Evolutionary conservation across 2,113 vertebrate genomes (phyloP), one percentile per base, ranked within the genome.

Genomic region (Crocuta crocuta): DNA sequence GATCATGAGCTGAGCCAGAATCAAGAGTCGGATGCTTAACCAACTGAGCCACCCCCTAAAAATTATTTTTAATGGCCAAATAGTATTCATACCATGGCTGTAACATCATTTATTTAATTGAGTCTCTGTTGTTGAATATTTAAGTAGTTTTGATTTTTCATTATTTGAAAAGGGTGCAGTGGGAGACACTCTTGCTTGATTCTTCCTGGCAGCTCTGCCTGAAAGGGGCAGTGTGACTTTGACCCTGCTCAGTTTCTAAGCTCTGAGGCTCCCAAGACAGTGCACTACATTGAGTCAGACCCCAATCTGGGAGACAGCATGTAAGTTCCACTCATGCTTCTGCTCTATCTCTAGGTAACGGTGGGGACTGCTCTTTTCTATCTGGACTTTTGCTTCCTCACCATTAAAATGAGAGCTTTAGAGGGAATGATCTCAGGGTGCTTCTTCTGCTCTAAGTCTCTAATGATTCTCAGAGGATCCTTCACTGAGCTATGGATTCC

Each of bases 401-500:
- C 31, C 45, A 85, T 24, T 73, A 68, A 78, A 84, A 85, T 2
- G 12, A 73, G 61, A 39, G 4, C 19, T 17, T 73, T 84, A 48
- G 88, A 70, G 35, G 31, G 78, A 45, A 17, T 66, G 58, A 39
- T 21, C 39, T n/a, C 39, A 48, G 79, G 39, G 89, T 33, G 26
- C 4, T 50, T 84, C 48, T 90, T 80, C 63, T 83, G 26, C 55
- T 86, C 23, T 35, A 31, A 63, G 86, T 43, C n/a, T 87, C 80
- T 78, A 0, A 0, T 28, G 86, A 95, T 87, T 94, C 73, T 91
- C 58, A 65, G 74, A 87, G 58, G 17, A 53, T 87, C 86, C 39
- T 90, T 39, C 28, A 13, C 26, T 92, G 71, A 94, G 58, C 65
- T 86, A 55, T 61, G 70, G 87, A 73, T 94, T 96, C 48, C 94